These are phyloP conservation scores for Pseudotriccus pelzelni DNA, from an alignment of 2,797 vertebrate species.

Conservation along the genomic window DNA sequence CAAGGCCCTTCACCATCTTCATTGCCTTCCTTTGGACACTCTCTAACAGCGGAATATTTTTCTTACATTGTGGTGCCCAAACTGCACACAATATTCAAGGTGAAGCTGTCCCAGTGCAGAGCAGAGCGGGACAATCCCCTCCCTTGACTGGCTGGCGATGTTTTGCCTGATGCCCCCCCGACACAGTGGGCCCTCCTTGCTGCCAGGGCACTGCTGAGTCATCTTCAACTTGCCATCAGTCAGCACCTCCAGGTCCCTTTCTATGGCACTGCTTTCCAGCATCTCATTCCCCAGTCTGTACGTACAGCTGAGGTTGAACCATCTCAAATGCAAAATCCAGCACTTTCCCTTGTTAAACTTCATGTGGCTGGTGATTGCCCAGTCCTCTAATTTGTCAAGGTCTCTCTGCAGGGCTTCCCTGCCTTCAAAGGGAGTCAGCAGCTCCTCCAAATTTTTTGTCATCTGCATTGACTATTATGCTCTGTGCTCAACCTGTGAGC, in stretches of 20 bases:
- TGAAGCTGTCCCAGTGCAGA: neutral
- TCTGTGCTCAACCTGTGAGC: neutral
- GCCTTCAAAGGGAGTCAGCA: neutral
- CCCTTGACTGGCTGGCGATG: accelerated
- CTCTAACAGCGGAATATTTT: neutral
- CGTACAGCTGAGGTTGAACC: neutral
- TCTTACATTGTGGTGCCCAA: neutral
- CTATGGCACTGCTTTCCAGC: neutral
- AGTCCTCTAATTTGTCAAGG: neutral
- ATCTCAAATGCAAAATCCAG: neutral
- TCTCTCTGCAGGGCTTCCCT: neutral
- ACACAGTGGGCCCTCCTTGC: neutral
- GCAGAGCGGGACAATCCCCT: neutral
- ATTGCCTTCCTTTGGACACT: neutral
- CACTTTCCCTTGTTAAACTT: neutral
- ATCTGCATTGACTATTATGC: neutral
- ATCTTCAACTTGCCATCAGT: neutral
- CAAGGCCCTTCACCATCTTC: neutral
- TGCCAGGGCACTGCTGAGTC: neutral
- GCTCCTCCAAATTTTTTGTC: neutral
- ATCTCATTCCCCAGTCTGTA: neutral
- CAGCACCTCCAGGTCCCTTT: neutral
- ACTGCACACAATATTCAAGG: neutral
- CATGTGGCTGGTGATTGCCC: neutral
- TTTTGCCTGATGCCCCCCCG: neutral